Conservation (phyloP, 1,140 invertebrate species). For the Drosophila athabasca region DNA sequence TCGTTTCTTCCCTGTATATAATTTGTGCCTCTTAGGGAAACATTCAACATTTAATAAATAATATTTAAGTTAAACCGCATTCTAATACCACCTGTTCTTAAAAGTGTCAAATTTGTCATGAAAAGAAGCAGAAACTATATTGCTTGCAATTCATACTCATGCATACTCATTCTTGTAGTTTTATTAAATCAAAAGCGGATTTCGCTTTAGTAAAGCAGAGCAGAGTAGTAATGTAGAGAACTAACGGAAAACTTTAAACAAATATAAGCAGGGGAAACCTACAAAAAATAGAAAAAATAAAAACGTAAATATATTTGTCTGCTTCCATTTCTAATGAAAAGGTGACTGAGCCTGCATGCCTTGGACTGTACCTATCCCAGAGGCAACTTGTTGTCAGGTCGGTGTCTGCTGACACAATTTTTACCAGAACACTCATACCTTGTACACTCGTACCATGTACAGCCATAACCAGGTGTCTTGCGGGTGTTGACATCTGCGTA, state of each 20-base stretch:
- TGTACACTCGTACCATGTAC: constrained; percentile 1
- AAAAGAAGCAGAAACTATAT: constrained; percentile 21
- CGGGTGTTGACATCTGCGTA: constrained; percentile 57
- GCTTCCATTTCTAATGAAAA: constrained; percentile 62
- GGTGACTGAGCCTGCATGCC: constrained; percentile 15
- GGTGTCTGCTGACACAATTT: constrained; percentile 75
- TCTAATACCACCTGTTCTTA: constrained; percentile 25
- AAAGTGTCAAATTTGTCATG: constrained; percentile 65
- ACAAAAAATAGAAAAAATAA: constrained; percentile 51
- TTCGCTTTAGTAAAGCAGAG: constrained; percentile 33
- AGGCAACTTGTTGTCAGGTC: constrained; percentile 58
- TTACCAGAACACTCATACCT: constrained; percentile 17
- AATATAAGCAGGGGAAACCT: constrained; percentile 11
- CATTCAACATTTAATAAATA: constrained; percentile 59
- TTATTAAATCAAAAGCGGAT: constrained; percentile 36
- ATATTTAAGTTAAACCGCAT: constrained; percentile 59
- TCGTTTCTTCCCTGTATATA: background rate
- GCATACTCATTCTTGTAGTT: constrained; percentile 30
- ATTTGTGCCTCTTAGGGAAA: constrained; percentile 51
- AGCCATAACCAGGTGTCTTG: constrained; percentile 35
- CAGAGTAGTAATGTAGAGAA: background rate
- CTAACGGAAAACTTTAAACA: background rate
- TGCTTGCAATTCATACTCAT: constrained; percentile 10
- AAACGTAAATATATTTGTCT: constrained; percentile 51
- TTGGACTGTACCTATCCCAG: constrained; percentile 19